A percentile compares a stretch with the other conserved stretches of the same genome.
These are phyloP conservation scores for Cabera pusaria DNA, from an alignment of 2,888 invertebrate species.

Conservation along the genomic window DNA sequence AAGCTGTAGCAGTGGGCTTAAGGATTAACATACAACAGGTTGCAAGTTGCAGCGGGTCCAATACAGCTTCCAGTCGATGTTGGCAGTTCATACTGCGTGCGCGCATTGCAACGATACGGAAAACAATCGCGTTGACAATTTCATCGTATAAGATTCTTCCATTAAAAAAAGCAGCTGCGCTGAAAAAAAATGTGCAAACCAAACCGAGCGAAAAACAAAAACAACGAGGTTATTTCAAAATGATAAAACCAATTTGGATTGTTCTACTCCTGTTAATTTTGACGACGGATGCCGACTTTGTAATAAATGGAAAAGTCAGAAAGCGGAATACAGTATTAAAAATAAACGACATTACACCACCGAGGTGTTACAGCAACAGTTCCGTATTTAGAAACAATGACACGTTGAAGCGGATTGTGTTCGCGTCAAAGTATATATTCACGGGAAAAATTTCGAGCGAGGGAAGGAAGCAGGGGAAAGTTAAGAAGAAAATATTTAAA, in stretches of 20 bases:
- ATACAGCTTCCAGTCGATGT: slow-evolving; percentile 76
- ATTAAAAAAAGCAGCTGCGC: slow-evolving; percentile 16
- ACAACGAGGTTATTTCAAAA: slow-evolving; percentile 40
- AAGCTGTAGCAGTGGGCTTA: slow-evolving; percentile 59
- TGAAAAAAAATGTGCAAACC: slow-evolving; percentile 33
- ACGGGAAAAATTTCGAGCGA: slow-evolving; percentile 77
- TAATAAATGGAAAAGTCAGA: slow-evolving; percentile 70
- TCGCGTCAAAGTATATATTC: slow-evolving; percentile 73
- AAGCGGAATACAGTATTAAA: slow-evolving; percentile 74
- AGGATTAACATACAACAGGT: slow-evolving; percentile 73
- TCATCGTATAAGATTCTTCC: too few species aligned
- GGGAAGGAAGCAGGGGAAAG: slow-evolving; percentile 56
- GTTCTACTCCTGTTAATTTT: slow-evolving; percentile 50
- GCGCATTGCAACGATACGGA: slow-evolving; percentile 52
- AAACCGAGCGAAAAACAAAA: slow-evolving; percentile 18
- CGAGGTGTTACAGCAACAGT: slow-evolving; percentile 63
- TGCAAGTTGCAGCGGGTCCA: slow-evolving; percentile 64
- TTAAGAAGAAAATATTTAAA: slow-evolving; percentile 65
- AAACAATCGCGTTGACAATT: slow-evolving; percentile 35
- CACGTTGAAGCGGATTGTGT: slow-evolving; percentile 63
- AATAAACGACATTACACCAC: slow-evolving; percentile 59
- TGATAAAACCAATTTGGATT: slow-evolving; percentile 48
- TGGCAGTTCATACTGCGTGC: slow-evolving; percentile 69
- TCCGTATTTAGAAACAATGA: slow-evolving; percentile 71
- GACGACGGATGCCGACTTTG: slow-evolving; percentile 55